Conservation (phyloP, 2,113 vertebrate species). For the Petaurus breviceps region DNA sequence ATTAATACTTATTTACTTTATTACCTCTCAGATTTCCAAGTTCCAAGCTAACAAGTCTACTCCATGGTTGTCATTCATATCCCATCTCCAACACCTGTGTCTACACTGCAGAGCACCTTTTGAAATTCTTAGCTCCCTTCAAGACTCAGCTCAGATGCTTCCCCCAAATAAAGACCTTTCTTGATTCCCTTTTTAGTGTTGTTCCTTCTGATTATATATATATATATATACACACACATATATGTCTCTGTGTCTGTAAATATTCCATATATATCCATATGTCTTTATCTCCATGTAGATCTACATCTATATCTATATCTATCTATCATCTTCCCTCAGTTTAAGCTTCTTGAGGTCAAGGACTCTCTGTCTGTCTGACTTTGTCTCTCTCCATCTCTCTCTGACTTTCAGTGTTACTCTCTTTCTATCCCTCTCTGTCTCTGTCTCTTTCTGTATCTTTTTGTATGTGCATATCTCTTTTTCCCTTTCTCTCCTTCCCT, state of each 20-base stretch:
- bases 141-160: background rate
- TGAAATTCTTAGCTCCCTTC: background rate
- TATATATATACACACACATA: too few relatives aligned
- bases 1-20: background rate
- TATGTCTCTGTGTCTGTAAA: too few relatives aligned
- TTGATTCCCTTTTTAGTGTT: background rate
- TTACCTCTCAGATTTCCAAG: background rate
- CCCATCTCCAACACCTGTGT: background rate
- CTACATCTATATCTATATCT: too few relatives aligned
- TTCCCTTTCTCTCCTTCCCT: background rate
- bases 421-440: too few relatives aligned
- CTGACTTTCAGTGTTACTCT: too few relatives aligned
- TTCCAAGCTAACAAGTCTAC: background rate
- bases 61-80: background rate
- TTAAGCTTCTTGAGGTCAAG: background rate
- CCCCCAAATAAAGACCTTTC: background rate
- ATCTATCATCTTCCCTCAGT: background rate
- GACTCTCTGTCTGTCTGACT: background rate
- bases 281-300: too few relatives aligned
- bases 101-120: background rate
- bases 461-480: too few relatives aligned
- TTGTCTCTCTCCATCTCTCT: background rate
- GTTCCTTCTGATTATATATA: background rate
- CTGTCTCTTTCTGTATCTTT: too few relatives aligned
- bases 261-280: too few relatives aligned